A percentile compares a stretch with the other conserved stretches of the same genome.
phyloP scores from a whole-genome alignment of 2,113 vertebrate genomes.

The Siniperca chuatsi region DNA sequence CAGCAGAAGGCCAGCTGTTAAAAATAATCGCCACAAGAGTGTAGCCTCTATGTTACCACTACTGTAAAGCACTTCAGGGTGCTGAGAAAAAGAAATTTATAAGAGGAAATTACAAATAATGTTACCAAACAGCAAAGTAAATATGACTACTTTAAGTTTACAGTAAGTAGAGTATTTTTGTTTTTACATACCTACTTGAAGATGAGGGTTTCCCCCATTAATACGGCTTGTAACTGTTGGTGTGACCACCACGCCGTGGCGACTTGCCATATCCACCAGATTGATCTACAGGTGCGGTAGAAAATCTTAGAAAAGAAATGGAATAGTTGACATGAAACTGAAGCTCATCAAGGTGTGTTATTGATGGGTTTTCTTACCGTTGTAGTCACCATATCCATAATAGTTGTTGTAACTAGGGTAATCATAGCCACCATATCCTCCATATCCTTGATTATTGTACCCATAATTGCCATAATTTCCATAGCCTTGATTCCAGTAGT shows the following conservation, averaged over 20 bases:
- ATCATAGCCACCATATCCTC: constrained; percentile 97
- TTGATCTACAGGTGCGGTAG: constrained; percentile 87
- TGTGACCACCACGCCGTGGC: constrained; percentile 96
- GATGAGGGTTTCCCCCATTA: constrained; percentile 90
- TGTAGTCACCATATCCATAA: constrained; percentile 98
- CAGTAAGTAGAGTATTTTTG: constrained; percentile 40
- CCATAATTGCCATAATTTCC: constrained; percentile 93
- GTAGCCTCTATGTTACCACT: constrained; percentile 94
- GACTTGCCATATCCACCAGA: constrained; percentile 98
- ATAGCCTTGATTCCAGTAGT: constrained; percentile 98
- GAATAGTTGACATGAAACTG: background rate
- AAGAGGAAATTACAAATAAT: constrained; percentile 87
- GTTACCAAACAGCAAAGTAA: constrained; percentile 88
- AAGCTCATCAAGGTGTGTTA: constrained; percentile 60
- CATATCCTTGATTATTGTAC: constrained; percentile 97
- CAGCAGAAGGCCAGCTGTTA: constrained; percentile 84
- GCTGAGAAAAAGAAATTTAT: constrained; percentile 95
- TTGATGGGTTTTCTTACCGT: constrained; percentile 89
- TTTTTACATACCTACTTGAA: constrained; percentile 91
- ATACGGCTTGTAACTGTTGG: constrained; percentile 99
- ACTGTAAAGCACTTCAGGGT: constrained; percentile 97
- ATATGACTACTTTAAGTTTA: constrained; percentile 78
- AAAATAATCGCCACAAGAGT: constrained; percentile 87
- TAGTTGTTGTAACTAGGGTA: constrained; percentile 99
- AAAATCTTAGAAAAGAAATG: background rate